Percentiles rank a stretch among this genome's conserved stretches.
These are phyloP conservation scores for Gallirallus australis DNA, from an alignment of 2,797 vertebrate species.

Conservation along the genomic window DNA sequence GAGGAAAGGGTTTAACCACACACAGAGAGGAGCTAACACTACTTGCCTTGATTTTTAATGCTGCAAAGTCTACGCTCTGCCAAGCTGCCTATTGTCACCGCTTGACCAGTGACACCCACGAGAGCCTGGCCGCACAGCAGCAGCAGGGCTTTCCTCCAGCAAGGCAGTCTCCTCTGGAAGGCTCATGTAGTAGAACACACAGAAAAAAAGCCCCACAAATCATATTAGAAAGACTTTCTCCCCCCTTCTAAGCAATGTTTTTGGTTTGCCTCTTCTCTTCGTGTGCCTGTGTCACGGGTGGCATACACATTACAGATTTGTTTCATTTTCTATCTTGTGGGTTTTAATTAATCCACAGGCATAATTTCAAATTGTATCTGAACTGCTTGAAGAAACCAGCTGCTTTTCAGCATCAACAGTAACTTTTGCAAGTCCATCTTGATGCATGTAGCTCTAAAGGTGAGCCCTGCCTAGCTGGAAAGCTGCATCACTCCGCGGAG, in stretches of 20 bases:
- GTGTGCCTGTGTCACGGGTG: neutral
- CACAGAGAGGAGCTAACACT: conserved; percentile 7
- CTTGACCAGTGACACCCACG: neutral
- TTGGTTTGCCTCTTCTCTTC: neutral
- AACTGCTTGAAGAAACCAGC: neutral
- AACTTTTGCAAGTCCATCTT: neutral
- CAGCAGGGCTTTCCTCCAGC: conserved; percentile 1
- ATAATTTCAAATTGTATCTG: neutral
- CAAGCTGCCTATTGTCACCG: conserved; percentile 27
- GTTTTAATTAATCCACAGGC: neutral
- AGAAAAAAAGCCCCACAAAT: neutral
- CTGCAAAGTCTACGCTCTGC: neutral
- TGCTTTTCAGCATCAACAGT: neutral
- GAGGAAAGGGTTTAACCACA: conserved; percentile 49
- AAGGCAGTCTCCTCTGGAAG: neutral
- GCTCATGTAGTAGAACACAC: neutral
- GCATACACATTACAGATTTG: neutral
- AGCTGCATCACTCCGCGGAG: neutral
- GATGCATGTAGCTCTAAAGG: neutral
- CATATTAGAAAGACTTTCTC: neutral
- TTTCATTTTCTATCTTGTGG: neutral
- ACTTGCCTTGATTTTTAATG: conserved; percentile 12
- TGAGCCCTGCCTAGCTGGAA: neutral
- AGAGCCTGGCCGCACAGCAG: neutral
- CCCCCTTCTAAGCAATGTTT: neutral